phyloP scores from a whole-genome alignment of 1,140 invertebrate genomes.

The Bombus consobrinus region DNA sequence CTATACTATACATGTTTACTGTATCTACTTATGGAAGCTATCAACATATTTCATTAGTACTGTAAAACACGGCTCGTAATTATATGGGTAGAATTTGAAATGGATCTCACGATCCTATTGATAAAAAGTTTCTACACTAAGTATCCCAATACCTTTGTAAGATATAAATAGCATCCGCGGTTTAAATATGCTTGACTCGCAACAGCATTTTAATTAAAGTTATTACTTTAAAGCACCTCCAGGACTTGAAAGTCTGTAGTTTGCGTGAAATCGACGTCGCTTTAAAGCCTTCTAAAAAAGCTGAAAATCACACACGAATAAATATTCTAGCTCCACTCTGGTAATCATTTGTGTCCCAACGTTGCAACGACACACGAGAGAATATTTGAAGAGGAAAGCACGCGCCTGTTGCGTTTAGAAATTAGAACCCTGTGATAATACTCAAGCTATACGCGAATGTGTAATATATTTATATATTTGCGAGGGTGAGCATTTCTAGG shows the following conservation, averaged over 20 bases:
- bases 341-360: background rate
- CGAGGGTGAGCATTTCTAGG: background rate
- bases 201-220: background rate
- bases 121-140: background rate
- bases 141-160: background rate
- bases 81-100: too few relatives aligned
- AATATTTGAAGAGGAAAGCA: background rate
- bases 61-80: too few relatives aligned
- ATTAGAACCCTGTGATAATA: background rate
- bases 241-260: background rate
- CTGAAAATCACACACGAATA: background rate
- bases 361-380: background rate
- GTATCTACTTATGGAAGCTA: too few relatives aligned
- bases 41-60: too few relatives aligned
- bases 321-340: background rate
- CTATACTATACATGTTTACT: too few relatives aligned
- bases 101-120: too few relatives aligned
- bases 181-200: background rate
- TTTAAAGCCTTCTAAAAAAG: background rate
- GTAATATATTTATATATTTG: background rate
- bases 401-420: background rate
- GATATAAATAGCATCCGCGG: background rate
- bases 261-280: background rate
- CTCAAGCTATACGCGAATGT: background rate
- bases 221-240: background rate